These are phyloP conservation scores for Anhinga anhinga DNA, from an alignment of 2,113 vertebrate genomes.

Conservation along the genomic window DNA sequence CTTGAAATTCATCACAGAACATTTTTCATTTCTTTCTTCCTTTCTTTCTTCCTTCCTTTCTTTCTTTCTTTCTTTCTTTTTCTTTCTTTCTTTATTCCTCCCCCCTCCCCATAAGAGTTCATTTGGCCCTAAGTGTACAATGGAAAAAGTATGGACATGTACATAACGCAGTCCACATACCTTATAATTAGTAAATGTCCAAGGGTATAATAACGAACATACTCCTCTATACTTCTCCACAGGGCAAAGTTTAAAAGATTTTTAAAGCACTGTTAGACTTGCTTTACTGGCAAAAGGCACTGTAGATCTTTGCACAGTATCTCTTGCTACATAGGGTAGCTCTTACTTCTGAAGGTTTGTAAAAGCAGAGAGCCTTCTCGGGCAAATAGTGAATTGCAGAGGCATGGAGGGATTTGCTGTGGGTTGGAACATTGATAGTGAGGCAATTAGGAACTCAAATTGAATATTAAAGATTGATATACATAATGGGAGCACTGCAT, in stretches of 20 bases:
- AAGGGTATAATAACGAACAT: not conserved
- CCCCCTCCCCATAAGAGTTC: not conserved
- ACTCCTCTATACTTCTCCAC: not conserved
- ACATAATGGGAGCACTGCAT: slow-evolving; percentile 65
- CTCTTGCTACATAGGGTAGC: not conserved
- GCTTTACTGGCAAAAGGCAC: not conserved
- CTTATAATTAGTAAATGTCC: not conserved
- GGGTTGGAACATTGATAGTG: slow-evolving; percentile 46
- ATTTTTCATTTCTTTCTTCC: not conserved
- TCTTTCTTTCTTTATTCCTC: not conserved
- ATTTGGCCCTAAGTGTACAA: not conserved
- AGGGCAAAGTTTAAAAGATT: not conserved
- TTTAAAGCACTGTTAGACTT: not conserved
- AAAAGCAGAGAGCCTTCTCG: not conserved
- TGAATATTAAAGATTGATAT: slow-evolving; percentile 58
- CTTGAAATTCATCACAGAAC: not conserved
- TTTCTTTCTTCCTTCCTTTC: not conserved
- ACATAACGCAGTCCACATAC: not conserved
- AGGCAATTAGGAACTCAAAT: slow-evolving; percentile 71
- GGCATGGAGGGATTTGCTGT: slow-evolving; percentile 61
- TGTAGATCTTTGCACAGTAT: not conserved
- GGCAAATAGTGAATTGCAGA: not conserved
- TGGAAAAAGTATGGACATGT: not conserved
- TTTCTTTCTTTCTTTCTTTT: not conserved
- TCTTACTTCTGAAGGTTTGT: slow-evolving; percentile 7